Percentiles rank a stretch among this genome's conserved stretches.
Conservation (phyloP, 2,888 invertebrate species). For the Drosophila anomelani region DNA sequence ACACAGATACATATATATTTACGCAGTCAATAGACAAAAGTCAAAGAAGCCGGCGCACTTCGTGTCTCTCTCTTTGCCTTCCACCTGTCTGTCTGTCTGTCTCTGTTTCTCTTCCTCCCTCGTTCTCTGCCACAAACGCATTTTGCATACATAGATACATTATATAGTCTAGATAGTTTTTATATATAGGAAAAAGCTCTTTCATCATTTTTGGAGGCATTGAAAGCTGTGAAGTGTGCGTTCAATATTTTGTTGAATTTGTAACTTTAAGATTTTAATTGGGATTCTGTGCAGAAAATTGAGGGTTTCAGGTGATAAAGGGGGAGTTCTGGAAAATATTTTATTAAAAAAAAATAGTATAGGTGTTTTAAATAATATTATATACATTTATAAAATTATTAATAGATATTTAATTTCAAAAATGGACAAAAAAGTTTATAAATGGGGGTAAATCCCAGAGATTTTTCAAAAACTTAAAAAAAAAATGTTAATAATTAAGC, state of each 20-base stretch:
- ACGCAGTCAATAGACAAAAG: conserved; percentile 69
- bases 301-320: no score
- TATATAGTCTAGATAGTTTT: conserved; percentile 26
- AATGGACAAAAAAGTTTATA: no score
- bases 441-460: no score
- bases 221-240: conserved; percentile 14
- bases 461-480: no score
- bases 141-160: conserved; percentile 42
- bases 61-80: conserved; percentile 26
- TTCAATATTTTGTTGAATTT: conserved; percentile 1
- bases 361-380: no score
- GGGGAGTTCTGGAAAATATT: conserved; percentile 9
- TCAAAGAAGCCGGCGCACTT: conserved; percentile 71
- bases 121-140: conserved; percentile 51
- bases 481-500: no score
- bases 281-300: conserved; percentile 17
- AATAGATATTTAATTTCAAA: no score
- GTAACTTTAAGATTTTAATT: conserved; percentile 6
- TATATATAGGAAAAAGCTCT: conserved; percentile 28
- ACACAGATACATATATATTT: conserved; percentile 51
- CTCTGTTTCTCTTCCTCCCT: neutral
- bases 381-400: no score
- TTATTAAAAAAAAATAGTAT: no score
- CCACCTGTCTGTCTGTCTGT: conserved; percentile 30
- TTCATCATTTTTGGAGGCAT: conserved; percentile 31